A percentile compares a stretch with the other conserved stretches of the same genome.
Conservation (phyloP, 2,888 invertebrate genomes). For the Girardia tigrina region DNA sequence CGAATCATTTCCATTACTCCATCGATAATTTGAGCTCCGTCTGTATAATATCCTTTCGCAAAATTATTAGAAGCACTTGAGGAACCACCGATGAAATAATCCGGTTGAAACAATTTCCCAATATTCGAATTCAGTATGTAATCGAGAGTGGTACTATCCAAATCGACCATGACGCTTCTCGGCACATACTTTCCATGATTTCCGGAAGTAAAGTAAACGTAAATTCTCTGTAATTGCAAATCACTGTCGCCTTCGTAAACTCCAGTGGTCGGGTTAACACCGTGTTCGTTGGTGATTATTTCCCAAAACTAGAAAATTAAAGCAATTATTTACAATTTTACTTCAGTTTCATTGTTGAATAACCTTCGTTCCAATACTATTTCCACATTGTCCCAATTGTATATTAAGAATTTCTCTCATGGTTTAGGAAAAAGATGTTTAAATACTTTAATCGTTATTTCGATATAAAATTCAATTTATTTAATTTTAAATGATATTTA, state of each 20-base stretch:
- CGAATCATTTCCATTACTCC: conserved; percentile 4
- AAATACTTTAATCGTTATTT: no score
- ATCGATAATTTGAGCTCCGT: conserved; percentile 29
- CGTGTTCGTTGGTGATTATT: conserved; percentile 13
- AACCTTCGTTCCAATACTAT: conserved; percentile 13
- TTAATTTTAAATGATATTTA: no score
- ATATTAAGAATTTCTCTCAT: conserved; percentile 18
- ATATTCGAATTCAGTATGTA: background rate
- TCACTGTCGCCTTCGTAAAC: background rate
- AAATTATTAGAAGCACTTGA: conserved; percentile 10
- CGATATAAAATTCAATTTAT: no score
- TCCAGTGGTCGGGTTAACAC: background rate
- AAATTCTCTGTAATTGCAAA: conserved; percentile 11
- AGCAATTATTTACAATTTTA: background rate
- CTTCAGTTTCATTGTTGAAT: background rate
- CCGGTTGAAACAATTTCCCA: conserved; percentile 11
- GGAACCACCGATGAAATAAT: conserved; percentile 17
- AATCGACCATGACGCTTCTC: conserved; percentile 10
- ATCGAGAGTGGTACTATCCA: background rate
- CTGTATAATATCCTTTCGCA: conserved; percentile 20
- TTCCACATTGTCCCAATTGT: conserved; percentile 6
- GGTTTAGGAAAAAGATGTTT: no score
- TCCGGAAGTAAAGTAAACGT: background rate
- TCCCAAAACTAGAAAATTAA: conserved; percentile 29
- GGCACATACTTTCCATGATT: conserved; percentile 26